Conservation (phyloP, 35 echinoderm and acorn worm genomes). For the Heliocidaris tuberculata region DNA sequence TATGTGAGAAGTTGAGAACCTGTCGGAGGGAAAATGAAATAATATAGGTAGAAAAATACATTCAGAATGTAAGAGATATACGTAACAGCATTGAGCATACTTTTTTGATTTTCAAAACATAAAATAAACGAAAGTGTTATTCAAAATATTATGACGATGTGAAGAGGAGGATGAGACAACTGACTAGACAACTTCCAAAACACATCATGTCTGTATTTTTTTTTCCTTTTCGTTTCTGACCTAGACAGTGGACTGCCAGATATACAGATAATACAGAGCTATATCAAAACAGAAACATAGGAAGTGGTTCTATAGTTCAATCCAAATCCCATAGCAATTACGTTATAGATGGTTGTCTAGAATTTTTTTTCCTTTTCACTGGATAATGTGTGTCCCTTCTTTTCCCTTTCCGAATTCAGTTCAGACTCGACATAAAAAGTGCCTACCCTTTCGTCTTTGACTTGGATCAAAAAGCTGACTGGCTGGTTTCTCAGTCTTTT, state of each 20-base stretch:
- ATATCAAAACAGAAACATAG: background rate
- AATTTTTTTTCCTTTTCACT: background rate
- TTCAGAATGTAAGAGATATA: too few relatives aligned
- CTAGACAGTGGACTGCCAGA: background rate
- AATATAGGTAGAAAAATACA: too few relatives aligned
- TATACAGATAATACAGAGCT: background rate
- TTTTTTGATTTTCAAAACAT: background rate
- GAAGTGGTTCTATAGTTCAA: constrained; percentile 20
- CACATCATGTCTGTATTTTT: background rate
- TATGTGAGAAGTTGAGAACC: too few relatives aligned
- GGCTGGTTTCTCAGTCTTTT: background rate
- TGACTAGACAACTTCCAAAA: constrained; percentile 17
- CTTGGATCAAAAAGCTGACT: constrained; percentile 12
- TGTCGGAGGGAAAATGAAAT: too few relatives aligned
- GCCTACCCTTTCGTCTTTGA: background rate
- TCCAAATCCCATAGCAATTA: constrained; percentile 31
- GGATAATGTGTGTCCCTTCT: too few relatives aligned
- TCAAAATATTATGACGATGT: too few relatives aligned
- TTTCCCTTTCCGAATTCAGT: background rate
- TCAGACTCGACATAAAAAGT: background rate
- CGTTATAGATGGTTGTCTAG: background rate
- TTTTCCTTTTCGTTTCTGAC: background rate
- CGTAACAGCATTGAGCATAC: too few relatives aligned
- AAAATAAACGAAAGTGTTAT: background rate
- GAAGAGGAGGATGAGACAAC: background rate